These are phyloP conservation scores for Sapajus apella DNA, from an alignment of 2,113 vertebrate genomes.

Conservation along the genomic window DNA sequence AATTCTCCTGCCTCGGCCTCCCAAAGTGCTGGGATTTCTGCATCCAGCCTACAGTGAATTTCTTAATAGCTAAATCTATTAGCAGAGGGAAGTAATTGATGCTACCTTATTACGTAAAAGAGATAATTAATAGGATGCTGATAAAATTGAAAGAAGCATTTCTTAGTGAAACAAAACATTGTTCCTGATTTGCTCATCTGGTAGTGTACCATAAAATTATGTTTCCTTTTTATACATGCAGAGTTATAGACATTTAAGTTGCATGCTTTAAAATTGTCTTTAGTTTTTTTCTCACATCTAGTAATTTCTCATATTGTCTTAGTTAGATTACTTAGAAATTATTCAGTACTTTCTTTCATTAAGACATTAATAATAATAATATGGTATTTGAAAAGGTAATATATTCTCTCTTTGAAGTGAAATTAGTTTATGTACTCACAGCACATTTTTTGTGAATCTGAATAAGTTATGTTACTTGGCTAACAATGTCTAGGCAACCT, in stretches of 20 bases:
- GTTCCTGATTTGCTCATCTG: background rate
- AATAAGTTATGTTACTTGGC: slow-evolving; percentile 1
- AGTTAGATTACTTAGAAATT: slow-evolving; percentile 24
- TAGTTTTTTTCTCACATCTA: background rate
- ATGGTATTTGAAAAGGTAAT: background rate
- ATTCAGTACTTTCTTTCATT: slow-evolving; percentile 11
- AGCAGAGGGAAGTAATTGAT: slow-evolving; percentile 37
- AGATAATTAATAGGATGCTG: background rate
- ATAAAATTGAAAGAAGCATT: slow-evolving; percentile 45
- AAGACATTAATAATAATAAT: background rate
- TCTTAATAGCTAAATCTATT: background rate
- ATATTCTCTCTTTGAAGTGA: background rate
- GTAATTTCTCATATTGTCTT: slow-evolving; percentile 13
- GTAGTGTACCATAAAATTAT: slow-evolving; percentile 1
- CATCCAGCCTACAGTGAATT: background rate
- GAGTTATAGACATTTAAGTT: slow-evolving; percentile 9
- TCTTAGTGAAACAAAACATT: background rate
- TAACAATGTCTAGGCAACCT: background rate
- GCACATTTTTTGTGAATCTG: background rate
- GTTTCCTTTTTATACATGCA: background rate
- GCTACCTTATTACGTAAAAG: slow-evolving; percentile 17
- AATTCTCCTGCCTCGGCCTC: no score
- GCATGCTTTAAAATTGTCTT: slow-evolving; percentile 47
- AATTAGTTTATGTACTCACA: slow-evolving; percentile 6
- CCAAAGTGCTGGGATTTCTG: no score